Conservation (phyloP, 1,140 invertebrate species). For the Stenopsyche tienmushanensis region DNA sequence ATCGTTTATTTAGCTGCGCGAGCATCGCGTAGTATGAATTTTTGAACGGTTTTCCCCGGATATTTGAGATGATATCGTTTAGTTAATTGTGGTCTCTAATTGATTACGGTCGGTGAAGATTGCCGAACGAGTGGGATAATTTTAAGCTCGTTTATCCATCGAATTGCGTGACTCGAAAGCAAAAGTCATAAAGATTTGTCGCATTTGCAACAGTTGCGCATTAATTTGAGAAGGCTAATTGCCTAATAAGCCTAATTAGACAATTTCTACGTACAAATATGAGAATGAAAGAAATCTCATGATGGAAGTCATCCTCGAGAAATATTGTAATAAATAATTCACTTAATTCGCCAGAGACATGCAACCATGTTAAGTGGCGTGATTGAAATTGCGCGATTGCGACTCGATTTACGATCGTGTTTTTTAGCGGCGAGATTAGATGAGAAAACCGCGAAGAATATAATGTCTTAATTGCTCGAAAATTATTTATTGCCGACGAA, state of each 20-base stretch:
- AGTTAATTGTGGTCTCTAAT: no score
- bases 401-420: not conserved
- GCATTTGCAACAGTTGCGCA: conserved; percentile 11
- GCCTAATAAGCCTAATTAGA: conserved; percentile 20
- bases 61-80: no score
- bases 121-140: not conserved
- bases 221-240: conserved; percentile 15
- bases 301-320: not conserved
- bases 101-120: not conserved
- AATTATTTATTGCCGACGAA: not conserved
- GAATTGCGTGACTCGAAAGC: not conserved
- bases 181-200: conserved; percentile 19
- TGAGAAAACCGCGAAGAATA: not conserved
- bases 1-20: no score
- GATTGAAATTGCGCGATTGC: not conserved
- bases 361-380: no score
- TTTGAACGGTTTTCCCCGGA: no score
- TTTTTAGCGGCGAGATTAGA: not conserved
- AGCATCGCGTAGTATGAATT: no score
- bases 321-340: not conserved
- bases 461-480: not conserved
- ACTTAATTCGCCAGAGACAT: conserved; percentile 1
- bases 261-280: not conserved
- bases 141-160: no score
- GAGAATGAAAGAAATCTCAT: conserved; percentile 10